Evolutionary conservation across 2,888 invertebrate species (phyloP).

Genomic region (Cantharis rustica): DNA sequence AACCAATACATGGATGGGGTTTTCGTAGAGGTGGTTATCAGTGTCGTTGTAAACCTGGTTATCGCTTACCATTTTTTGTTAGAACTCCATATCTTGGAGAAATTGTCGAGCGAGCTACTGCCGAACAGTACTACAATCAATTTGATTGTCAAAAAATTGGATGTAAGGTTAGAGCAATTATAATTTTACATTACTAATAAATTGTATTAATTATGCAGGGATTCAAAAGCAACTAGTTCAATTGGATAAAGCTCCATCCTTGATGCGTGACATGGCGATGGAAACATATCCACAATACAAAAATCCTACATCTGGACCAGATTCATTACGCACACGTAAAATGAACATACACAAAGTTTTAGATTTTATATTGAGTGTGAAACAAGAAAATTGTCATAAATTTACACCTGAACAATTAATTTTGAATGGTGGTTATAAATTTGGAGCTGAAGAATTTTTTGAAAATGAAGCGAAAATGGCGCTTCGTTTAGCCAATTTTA

Average conservation of each 20-base stretch:
- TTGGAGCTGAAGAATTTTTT: constrained; percentile 85
- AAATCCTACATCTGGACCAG: constrained; percentile 70
- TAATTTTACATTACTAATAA: neutral
- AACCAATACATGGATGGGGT: constrained; percentile 95
- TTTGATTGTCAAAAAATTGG: constrained; percentile 92
- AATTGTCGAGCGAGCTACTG: constrained; percentile 89
- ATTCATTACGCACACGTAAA: constrained; percentile 66
- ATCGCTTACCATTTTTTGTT: constrained; percentile 82
- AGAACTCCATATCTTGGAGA: constrained; percentile 92
- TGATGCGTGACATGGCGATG: constrained; percentile 73
- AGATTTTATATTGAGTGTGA: constrained; percentile 76
- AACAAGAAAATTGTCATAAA: constrained; percentile 59
- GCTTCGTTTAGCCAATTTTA: constrained; percentile 92
- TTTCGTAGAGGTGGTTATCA: constrained; percentile 95
- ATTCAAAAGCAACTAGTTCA: constrained; percentile 82
- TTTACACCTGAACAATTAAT: constrained; percentile 69
- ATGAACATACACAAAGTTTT: constrained; percentile 79
- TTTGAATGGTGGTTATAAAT: constrained; percentile 86
- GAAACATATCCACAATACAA: constrained; percentile 77
- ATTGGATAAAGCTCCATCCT: constrained; percentile 76
- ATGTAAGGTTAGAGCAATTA: constrained; percentile 63
- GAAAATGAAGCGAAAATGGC: constrained; percentile 97
- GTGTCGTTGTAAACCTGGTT: constrained; percentile 89
- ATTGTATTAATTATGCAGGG: constrained; percentile 61
- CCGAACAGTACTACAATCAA: constrained; percentile 89